These are phyloP conservation scores for Alligator mississippiensis DNA, from an alignment of 2,113 vertebrate species.

Conservation along the genomic window DNA sequence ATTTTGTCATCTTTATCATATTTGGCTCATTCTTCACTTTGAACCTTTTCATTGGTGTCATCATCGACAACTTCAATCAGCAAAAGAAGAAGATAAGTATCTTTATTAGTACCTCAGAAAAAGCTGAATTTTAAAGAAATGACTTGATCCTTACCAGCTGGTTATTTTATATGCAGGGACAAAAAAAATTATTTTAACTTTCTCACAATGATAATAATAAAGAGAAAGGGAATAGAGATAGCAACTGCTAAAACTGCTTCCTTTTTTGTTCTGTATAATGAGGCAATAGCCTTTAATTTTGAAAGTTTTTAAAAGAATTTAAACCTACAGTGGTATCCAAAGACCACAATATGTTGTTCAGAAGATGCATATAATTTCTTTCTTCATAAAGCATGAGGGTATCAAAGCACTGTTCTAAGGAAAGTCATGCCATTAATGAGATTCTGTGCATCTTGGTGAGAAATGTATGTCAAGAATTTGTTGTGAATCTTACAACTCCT, in stretches of 20 bases:
- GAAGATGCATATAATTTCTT: not conserved
- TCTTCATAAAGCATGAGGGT: not conserved
- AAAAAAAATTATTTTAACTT: not conserved
- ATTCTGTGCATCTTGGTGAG: no score
- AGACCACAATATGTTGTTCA: not conserved
- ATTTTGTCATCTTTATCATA: constrained; percentile 97
- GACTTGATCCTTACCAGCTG: not conserved
- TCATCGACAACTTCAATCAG: constrained; percentile 99
- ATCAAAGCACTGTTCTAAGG: no score
- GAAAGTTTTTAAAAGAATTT: not conserved
- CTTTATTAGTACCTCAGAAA: not conserved
- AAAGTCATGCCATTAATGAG: no score
- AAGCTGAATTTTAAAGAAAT: not conserved
- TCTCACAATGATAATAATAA: not conserved
- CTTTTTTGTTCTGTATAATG: not conserved
- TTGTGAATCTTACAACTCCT: no score
- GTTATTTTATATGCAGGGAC: not conserved
- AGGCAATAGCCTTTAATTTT: not conserved
- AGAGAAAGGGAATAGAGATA: not conserved
- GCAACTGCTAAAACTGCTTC: not conserved
- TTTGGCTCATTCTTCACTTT: constrained; percentile 97
- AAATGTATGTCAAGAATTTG: no score
- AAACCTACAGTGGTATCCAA: not conserved
- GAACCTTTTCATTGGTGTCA: constrained; percentile 98
- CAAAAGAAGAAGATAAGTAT: constrained; percentile 99